phyloP scores from a whole-genome alignment of 2,113 vertebrate genomes.

The Platichthys stellatus region DNA sequence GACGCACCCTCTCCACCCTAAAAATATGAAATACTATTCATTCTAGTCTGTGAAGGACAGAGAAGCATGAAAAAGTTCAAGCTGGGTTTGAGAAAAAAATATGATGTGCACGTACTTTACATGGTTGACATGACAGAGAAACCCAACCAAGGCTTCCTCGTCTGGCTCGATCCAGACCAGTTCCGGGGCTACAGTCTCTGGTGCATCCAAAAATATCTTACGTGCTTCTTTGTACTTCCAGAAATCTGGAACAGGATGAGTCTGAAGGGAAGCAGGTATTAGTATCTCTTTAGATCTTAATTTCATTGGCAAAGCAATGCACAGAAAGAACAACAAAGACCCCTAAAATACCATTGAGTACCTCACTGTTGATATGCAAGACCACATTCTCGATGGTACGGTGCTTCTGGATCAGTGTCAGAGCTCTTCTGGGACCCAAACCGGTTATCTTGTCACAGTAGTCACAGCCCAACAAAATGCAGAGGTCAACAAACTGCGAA shows the following conservation, averaged over 20 bases:
- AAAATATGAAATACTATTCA: background rate
- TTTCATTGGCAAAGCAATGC: background rate
- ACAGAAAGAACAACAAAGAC: background rate
- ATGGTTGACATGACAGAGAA: conserved; percentile 72
- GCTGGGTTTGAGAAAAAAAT: background rate
- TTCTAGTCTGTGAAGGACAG: background rate
- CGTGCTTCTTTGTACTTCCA: conserved; percentile 83
- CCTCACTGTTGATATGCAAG: conserved; percentile 77
- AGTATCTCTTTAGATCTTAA: background rate
- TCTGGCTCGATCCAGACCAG: conserved; percentile 82
- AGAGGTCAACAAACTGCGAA: conserved; percentile 86
- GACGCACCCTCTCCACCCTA: conserved; percentile 75
- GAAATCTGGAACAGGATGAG: conserved; percentile 73
- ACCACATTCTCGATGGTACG: conserved; percentile 82
- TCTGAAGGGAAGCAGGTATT: conserved; percentile 50
- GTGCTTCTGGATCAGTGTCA: conserved; percentile 82
- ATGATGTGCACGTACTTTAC: conserved; percentile 68
- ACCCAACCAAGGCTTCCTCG: conserved; percentile 79
- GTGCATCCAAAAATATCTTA: conserved; percentile 77
- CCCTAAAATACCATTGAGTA: conserved; percentile 35
- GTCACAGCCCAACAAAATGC: conserved; percentile 87
- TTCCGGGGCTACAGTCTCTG: conserved; percentile 20
- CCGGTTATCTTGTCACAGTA: conserved; percentile 84
- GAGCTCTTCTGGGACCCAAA: conserved; percentile 82
- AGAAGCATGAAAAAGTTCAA: background rate